A percentile compares a stretch with the other conserved stretches of the same genome.
These are phyloP conservation scores for Opisthocomus hoazin DNA, from an alignment of 2,113 vertebrate genomes.

Conservation along the genomic window DNA sequence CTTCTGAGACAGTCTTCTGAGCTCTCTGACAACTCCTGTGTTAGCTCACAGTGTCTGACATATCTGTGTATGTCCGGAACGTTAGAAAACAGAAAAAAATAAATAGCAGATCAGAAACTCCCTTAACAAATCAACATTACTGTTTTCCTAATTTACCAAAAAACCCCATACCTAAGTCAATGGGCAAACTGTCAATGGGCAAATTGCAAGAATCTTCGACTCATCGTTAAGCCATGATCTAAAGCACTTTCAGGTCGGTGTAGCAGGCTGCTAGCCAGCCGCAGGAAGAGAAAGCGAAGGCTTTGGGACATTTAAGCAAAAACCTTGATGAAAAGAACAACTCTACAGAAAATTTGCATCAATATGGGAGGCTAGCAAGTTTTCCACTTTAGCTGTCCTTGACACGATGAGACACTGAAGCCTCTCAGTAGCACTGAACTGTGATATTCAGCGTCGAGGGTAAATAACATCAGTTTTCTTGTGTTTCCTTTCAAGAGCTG, in stretches of 20 bases:
- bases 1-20: not conserved
- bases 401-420: not conserved
- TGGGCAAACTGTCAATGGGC: not conserved
- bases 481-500: not conserved
- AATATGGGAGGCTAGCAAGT: not conserved
- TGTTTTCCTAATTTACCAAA: not conserved
- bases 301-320: not conserved
- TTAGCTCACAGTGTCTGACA: not conserved
- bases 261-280: not conserved
- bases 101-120: not conserved
- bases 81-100: not conserved
- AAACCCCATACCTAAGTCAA: not conserved
- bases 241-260: not conserved
- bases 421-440: not conserved
- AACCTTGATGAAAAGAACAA: not conserved
- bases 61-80: not conserved
- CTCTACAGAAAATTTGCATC: not conserved
- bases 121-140: not conserved
- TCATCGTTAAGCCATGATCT: not conserved
- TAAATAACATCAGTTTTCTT: not conserved
- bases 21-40: not conserved
- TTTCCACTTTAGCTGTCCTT: not conserved
- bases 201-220: not conserved
- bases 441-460: not conserved
- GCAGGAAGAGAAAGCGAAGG: not conserved